Conservation (phyloP, 2,888 invertebrate species). For the Griposia aprilina region DNA sequence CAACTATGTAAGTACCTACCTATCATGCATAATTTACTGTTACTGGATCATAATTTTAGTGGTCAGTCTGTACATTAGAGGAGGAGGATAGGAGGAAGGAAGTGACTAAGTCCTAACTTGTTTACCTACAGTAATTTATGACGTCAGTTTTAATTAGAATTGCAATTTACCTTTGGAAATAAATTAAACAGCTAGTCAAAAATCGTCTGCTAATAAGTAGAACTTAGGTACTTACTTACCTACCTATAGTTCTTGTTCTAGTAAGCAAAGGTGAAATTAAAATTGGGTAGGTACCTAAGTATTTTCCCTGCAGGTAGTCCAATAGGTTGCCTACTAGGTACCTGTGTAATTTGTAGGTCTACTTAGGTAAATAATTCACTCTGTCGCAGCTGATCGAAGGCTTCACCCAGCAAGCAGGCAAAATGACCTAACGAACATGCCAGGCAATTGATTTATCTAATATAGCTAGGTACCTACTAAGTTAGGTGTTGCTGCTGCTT, state of each 20-base stretch:
- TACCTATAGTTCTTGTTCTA: background rate
- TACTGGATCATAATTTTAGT: constrained; percentile 1
- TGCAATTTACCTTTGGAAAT: constrained; percentile 1
- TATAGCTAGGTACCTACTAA: background rate
- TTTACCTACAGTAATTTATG: background rate
- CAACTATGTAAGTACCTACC: background rate
- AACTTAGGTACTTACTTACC: background rate
- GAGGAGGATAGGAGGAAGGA: constrained; percentile 27
- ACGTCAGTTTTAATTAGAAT: constrained; percentile 7
- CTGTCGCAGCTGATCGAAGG: constrained; percentile 3
- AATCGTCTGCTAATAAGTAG: background rate
- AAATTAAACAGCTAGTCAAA: background rate
- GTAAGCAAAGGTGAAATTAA: background rate
- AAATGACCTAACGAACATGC: constrained; percentile 1
- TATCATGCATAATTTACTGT: background rate
- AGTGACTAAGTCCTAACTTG: constrained; percentile 8
- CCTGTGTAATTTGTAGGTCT: background rate
- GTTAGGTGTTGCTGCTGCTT: background rate
- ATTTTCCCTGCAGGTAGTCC: background rate
- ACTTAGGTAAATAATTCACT: background rate
- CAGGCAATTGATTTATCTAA: background rate
- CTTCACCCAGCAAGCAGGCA: background rate
- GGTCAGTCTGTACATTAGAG: background rate
- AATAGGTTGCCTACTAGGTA: background rate
- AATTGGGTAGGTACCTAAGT: background rate